Base-by-base conservation (phyloP, 2,888 invertebrate genomes). In the Oxystoma pomonae region DNA sequence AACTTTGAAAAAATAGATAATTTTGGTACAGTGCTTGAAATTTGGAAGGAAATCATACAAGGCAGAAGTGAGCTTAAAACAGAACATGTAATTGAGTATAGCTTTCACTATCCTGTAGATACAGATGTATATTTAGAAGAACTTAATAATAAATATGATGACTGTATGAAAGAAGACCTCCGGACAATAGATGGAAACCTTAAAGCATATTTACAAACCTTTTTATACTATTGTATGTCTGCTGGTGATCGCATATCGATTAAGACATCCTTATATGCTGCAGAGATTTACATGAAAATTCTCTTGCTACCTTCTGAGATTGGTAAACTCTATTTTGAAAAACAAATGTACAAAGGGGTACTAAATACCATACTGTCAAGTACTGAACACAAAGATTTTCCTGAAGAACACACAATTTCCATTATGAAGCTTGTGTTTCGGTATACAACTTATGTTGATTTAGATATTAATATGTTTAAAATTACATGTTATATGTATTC, bases 81-180 rank as follows among this genome's bases (percentile, higher is more conserved):
- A 2, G 71, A 72, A 20, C 56, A 66, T 18, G 53, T 71, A 20
- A 69, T 71, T 55, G 71, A 71, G 60, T 72, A 71, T 55, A 71
- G 69, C 53, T 70, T 71, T 57, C 71, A 72, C 50, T 69, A 69
- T 61, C 71, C 72, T 49, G 69, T 72, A 20, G 72, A 72, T 62
- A 68, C 69, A 49, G 69, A 70, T 60, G 21, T 62, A 57, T 72
- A 69, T 63, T 62, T 72, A 17, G 66, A 67, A 63, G 67, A 69
- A 18, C 61, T 71, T 19, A 63, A 62, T 59, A 53, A 65, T 50
- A 69, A 69, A 63, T 72, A 68, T 63, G 68, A 71, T 57, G 59
- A 58, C 5, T 55, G 65, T 12, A 50, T 65, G 55, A 71, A 71
- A 59, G 69, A 71, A 52, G 61, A 69, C 21, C 60, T 72, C 5